These are phyloP conservation scores for Oplegnathus fasciatus DNA, from an alignment of 2,113 vertebrate species.

Conservation along the genomic window DNA sequence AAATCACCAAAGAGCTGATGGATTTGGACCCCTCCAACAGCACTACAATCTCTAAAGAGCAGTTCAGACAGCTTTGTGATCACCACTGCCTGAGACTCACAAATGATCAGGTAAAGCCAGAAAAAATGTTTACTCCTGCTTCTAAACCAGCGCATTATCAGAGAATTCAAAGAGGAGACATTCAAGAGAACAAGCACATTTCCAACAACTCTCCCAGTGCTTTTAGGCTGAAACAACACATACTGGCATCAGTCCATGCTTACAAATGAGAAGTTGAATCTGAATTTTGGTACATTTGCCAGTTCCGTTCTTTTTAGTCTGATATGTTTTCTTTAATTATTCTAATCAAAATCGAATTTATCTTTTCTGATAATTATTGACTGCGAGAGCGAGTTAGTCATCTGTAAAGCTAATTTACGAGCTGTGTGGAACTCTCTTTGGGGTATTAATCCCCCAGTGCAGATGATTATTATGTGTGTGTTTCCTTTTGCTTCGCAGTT, in stretches of 20 bases:
- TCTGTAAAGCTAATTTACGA: constrained; percentile 57
- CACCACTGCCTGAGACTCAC: constrained; percentile 78
- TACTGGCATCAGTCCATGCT: constrained; percentile 30
- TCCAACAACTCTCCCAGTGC: constrained; percentile 34
- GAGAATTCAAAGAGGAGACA: constrained; percentile 14
- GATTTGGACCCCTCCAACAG: constrained; percentile 70
- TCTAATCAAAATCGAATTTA: constrained; percentile 71
- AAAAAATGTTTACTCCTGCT: not conserved
- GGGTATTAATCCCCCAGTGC: constrained; percentile 11
- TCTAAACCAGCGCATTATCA: not conserved
- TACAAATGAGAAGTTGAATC: constrained; percentile 51
- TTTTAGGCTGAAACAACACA: constrained; percentile 53
- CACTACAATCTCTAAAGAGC: constrained; percentile 68
- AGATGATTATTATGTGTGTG: constrained; percentile 67
- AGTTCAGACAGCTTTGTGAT: constrained; percentile 80
- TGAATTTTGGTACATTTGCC: constrained; percentile 39
- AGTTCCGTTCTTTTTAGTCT: constrained; percentile 45
- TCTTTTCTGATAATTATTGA: constrained; percentile 68
- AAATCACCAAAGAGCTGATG: constrained; percentile 76
- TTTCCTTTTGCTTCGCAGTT: constrained; percentile 73
- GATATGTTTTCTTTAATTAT: constrained; percentile 71
- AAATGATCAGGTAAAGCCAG: constrained; percentile 80
- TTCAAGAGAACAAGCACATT: constrained; percentile 22
- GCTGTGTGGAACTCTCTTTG: constrained; percentile 31
- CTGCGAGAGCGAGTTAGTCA: constrained; percentile 59